A percentile compares a stretch with the other conserved stretches of the same genome.
Conservation (phyloP, 2,888 invertebrate species). For the Geotrupes spiniger region DNA sequence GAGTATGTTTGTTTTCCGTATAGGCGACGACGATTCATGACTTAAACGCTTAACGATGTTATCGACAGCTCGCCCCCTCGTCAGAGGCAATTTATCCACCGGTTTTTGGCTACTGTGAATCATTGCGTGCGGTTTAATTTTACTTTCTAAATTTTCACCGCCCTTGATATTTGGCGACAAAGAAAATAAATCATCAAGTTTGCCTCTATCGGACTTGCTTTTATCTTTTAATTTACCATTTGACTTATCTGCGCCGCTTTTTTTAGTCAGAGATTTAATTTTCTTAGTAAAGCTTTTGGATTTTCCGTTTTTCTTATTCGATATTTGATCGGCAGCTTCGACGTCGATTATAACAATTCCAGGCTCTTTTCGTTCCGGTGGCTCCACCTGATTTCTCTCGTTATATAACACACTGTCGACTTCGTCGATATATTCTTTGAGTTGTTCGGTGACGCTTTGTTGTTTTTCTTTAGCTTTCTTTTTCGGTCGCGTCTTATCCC, state of each 20-base stretch:
- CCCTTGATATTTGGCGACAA: slow-evolving; percentile 53
- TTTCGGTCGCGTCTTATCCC: too few relatives aligned
- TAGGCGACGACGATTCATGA: slow-evolving; percentile 66
- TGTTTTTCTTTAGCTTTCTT: slow-evolving; percentile 21
- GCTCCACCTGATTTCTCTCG: slow-evolving; percentile 34
- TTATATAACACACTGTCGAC: slow-evolving; percentile 42
- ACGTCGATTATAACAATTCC: slow-evolving; percentile 48
- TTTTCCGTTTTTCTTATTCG: slow-evolving; percentile 23
- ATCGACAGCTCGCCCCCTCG: slow-evolving; percentile 71
- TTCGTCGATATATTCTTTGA: slow-evolving; percentile 45
- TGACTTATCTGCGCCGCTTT: slow-evolving; percentile 16
- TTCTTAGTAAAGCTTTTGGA: slow-evolving; percentile 30
- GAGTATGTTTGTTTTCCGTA: slow-evolving; percentile 55
- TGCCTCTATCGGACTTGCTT: slow-evolving; percentile 15
- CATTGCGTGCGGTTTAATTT: slow-evolving; percentile 53
- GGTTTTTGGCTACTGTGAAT: slow-evolving; percentile 72
- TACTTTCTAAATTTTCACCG: slow-evolving; percentile 51
- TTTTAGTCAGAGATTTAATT: slow-evolving; percentile 35
- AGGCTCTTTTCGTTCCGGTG: slow-evolving; percentile 28
- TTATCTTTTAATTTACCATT: slow-evolving; percentile 9
- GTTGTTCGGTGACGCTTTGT: slow-evolving; percentile 42
- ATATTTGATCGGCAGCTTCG: slow-evolving; percentile 44
- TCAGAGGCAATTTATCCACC: slow-evolving; percentile 65
- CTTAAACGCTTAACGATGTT: slow-evolving; percentile 74
- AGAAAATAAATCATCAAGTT: slow-evolving; percentile 32